Base-by-base conservation (phyloP, 2,888 invertebrate genomes). In the Drosophila yooni region DNA sequence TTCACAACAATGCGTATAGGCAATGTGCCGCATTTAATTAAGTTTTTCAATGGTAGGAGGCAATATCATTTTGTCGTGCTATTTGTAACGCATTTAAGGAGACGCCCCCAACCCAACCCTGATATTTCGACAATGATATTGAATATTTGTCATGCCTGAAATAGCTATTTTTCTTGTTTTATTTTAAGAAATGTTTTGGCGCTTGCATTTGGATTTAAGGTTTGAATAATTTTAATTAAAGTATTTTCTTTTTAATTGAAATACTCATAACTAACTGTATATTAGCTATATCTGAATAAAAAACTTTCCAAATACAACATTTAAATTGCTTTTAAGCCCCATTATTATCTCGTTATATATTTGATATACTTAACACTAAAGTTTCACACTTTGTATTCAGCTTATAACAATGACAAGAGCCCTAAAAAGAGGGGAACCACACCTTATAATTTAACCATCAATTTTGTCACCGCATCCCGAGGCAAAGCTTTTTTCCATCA, bases 361-460 rank as follows among this genome's bases (percentile, higher is more conserved):
- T 67, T 46, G 8, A 6, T 6, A 27, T 10, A 33, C 10, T 48
- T 27, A 21, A 13, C 31, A 46, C n/a, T 53, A 53, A 48, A 33
- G 53, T 31, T 25, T 13, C 53, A 33, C 67, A 67, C 13, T 70
- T 67, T 40, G 33, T 13, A 3, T 36, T 46, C 29, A 43, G 29
- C 34, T 67, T 66, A 40, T 34, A 7, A 15, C 53, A 38, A 33
- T 25, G 10, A 31, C 31, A 38, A 53, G 15, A 18, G 38, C 5
- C 27, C 10, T 15, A 43, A 25, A 13, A 34, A 4, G 15, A 40
- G 21, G 33, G 25, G 15, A 18, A 56, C 65, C 82, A 53, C 65
- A 83, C 60, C 76, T 79, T 67, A 70, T 76, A 80, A 88, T 74
- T 74, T 68, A 71, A 68, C 65, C 89, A 83, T 63, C 71, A 65